Evolutionary conservation across 2,888 invertebrate species (phyloP), one percentile per base, ranked within the genome.

Genomic region (Phalera bucephala): DNA sequence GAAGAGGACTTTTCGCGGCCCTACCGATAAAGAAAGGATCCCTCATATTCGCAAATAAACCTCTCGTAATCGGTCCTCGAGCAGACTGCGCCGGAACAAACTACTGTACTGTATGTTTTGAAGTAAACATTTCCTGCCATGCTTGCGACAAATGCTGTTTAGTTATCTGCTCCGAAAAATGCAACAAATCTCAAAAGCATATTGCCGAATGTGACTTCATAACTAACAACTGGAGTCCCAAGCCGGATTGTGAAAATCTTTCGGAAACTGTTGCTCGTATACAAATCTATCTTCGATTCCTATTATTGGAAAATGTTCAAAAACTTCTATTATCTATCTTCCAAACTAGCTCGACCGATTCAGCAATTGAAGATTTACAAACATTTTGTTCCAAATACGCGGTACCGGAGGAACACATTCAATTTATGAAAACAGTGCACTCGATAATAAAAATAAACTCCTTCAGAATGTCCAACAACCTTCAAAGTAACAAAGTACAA

Each of bases 1-100:
- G 95, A 10, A 91, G 94, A 47, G 95, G 95, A 14, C 59, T 95
- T 11, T 93, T 95, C 54, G 94, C 95, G 15, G 84, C 80, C 1
- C 81, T 91, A 36, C 87, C 91, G 51, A 93, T 95, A 30, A 75
- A 84, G 40, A 76, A 80, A 33, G 94, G 94, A 32, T 92, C 93
- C 55, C 61, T 93, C 2, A 92, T 96, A 44, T 95, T 94, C 64
- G 75, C 80, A 12, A 95, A 95, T 67, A 85, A 80, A 33, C 93
- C 95, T 0, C 65, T 95, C 11, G 84, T 94, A 1, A 65, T 93
- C 15, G 95, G 94, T 1, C 93, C 94, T 0, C 90, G 94, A 28
- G 89, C 90, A 5, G 83, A 91, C 41, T 78, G 75, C 33, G 77
- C 82, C 15, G 73, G 82, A n/a, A 83, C 90, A 30, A 79, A 90